A percentile compares a stretch with the other conserved stretches of the same genome.
phyloP scores from a whole-genome alignment of 92 coral and sea anemone species.

The Siderastrea radians region DNA sequence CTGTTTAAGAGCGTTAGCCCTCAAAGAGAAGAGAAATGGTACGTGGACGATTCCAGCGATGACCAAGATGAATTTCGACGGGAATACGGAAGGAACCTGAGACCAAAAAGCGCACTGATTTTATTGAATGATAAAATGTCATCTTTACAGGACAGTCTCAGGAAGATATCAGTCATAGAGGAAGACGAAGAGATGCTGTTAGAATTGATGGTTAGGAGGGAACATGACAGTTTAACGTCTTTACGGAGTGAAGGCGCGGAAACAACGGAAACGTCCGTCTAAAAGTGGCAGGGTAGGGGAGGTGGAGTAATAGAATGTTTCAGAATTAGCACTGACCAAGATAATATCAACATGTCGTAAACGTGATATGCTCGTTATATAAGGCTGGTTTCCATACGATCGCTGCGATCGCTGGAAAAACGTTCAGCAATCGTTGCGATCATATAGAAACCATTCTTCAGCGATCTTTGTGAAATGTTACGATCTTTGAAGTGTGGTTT shows the following conservation, averaged over 20 bases:
- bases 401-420: too few species aligned
- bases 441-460: too few species aligned
- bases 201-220: conserved; percentile 4
- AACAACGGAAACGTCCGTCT: not conserved
- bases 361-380: too few species aligned
- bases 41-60: conserved; percentile 47
- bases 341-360: too few species aligned
- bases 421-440: too few species aligned
- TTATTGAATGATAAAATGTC: conserved; percentile 9
- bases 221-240: not conserved
- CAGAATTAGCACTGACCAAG: too few species aligned
- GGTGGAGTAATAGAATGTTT: not conserved
- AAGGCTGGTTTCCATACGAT: too few species aligned
- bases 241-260: not conserved
- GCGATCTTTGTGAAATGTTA: too few species aligned
- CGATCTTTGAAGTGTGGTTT: too few species aligned
- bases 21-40: conserved; percentile 11
- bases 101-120: not conserved
- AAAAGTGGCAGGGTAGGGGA: not conserved
- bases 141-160: conserved; percentile 3
- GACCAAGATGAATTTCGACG: not conserved
- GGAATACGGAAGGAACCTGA: not conserved
- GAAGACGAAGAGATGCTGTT: conserved; percentile 21
- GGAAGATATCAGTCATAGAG: conserved; percentile 1
- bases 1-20: not conserved